phyloP scores from a whole-genome alignment of 1,140 invertebrate genomes.

The Alviniconcha marisindica region DNA sequence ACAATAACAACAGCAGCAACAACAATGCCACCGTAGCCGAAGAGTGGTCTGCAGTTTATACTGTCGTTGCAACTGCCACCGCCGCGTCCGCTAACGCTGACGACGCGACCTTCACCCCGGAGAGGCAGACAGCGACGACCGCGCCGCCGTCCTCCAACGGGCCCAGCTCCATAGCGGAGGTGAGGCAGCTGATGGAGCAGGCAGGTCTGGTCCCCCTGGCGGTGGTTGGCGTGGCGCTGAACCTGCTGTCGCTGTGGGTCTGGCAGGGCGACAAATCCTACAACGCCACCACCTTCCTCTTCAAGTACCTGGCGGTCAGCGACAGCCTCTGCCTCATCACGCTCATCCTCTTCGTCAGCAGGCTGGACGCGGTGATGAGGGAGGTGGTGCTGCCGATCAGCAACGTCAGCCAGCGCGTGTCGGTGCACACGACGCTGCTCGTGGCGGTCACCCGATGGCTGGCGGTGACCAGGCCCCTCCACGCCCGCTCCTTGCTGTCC shows the following conservation, averaged over 20 bases:
- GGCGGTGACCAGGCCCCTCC: background rate
- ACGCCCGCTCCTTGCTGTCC: background rate
- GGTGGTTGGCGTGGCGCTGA: background rate
- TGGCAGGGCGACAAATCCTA: slow-evolving; percentile 1
- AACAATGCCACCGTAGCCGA: too few species aligned
- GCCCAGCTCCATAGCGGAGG: background rate
- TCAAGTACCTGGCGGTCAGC: slow-evolving; percentile 1
- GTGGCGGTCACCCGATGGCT: background rate
- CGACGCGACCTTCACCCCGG: too few species aligned
- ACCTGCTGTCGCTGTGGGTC: slow-evolving; percentile 12
- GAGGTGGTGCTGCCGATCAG: background rate
- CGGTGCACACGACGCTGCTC: background rate
- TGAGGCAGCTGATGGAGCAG: background rate
- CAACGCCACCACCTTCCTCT: slow-evolving; percentile 29
- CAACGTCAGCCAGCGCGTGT: background rate
- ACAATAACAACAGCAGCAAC: too few species aligned
- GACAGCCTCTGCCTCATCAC: background rate
- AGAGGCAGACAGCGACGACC: background rate
- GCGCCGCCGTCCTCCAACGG: background rate
- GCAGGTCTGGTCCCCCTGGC: background rate
- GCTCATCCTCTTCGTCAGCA: background rate
- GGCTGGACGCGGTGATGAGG: background rate
- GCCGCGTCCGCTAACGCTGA: too few species aligned
- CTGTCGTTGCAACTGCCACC: too few species aligned
- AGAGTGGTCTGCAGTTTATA: too few species aligned